Evolutionary conservation across 2,113 vertebrate genomes (phyloP), one percentile per base, ranked within the genome.

Genomic region (Ursus arctos): DNA sequence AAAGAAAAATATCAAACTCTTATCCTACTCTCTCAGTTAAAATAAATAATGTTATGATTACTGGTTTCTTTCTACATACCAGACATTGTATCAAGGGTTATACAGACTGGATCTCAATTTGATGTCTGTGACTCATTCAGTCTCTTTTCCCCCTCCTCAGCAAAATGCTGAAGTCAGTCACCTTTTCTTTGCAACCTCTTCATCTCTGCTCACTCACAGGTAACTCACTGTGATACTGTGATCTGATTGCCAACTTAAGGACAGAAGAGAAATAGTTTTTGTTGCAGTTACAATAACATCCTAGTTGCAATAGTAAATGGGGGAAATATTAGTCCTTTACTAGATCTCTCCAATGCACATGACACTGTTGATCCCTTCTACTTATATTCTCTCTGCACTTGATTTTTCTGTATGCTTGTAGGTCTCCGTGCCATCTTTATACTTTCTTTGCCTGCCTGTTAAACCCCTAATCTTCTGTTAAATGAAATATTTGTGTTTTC

Each of bases 401-500:
- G 13, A 65, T 57, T 88, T 74, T 57, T 79, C 21, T 71, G 5
- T 16, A 6, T 4, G 4, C 1, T 53, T 13, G 33, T 74, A 16
- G 4, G 79, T 43, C 14, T 31, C 1, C 28, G 43, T 9, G 2
- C 47, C 40, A 61, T 49, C 49, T 76, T 33, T 36, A 31, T 21
- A 18, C 49, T 15, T 69, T 40, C 13, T 74, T 69, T 55, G 22
- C 10, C 22, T 83, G 14, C 13, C 14, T 63, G 2, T 26, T 47
- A 87, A 9, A 55, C 1, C 36, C 6, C 1, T 80, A 2, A 57
- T 69, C 7, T 15, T 47, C 7, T 83, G 33, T 87, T 49, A 31
- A 85, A 86, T 65, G 16, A 93, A 92, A 47, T 76, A 67, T 15
- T 74, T 80, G 19, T 49, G 24, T 14, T 96, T 87, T 94, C 33